Base-by-base conservation (phyloP, 2,888 invertebrate genomes). In the Drosophila robusta region DNA sequence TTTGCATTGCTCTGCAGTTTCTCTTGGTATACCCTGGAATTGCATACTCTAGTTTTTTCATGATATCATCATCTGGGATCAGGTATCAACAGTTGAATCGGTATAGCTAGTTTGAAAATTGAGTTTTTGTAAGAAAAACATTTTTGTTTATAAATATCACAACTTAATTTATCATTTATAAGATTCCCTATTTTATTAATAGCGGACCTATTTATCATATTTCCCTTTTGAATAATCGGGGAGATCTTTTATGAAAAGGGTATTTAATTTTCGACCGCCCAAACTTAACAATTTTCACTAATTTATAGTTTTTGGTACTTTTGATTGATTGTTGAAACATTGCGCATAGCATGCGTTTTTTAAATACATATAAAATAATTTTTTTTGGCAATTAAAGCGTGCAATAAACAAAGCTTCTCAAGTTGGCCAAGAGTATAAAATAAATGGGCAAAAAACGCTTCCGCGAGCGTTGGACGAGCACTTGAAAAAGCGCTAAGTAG, bases 391-490 rank as follows among this genome's bases (percentile, higher is more conserved):
- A 74, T 74, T 67, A 66, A 75, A 66, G 61, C 75, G 57, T 74
- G 70, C 75, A 70, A 70, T 62, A 66, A 51, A 62, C 66, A 70
- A 57, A 34, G 51, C 36, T 54, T 52, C 47, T 45, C 45, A 61
- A 67, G 41, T 62, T 44, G 74, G 46, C 56, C 62, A 67, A 49
- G 52, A 68, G 32, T 29, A 47, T 42, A 52, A 36, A 61, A 64
- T 39, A 49, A 58, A 56, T 29, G 3, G 29, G 29, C 29, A 47
- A 45, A 72, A 74, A 74, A 57, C 29, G 56, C 75, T 75, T 75
- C 76, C 75, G 75, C 72, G 58, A 75, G 60, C 75, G 29, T 50
- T 68, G 71, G 47, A 75, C 67, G 75, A 58, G 63, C 54, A 71
- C 67, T 75, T 71, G 71, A 75, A 58, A 65, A 58, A 44, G 50